Percentiles rank a stretch among this genome's conserved stretches.
Conservation (phyloP, 2,888 invertebrate genomes). For the Epiblema foenella region DNA sequence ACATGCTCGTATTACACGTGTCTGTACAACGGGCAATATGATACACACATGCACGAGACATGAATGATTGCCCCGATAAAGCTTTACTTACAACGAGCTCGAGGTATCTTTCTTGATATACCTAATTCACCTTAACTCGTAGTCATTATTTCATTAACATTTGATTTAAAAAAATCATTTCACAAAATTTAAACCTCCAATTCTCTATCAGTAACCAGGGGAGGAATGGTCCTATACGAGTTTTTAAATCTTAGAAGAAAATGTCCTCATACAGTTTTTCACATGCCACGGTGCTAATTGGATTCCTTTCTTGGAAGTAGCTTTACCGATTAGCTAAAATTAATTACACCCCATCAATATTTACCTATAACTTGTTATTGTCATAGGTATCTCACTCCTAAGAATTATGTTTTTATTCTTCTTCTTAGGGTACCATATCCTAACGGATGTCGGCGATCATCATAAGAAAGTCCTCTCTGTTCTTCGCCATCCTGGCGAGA, state of each 20-base stretch:
- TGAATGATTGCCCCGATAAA: slow-evolving; percentile 34
- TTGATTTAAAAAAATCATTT: background rate
- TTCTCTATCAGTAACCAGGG: background rate
- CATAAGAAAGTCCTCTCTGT: no score
- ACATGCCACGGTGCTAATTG: background rate
- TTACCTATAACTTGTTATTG: no score
- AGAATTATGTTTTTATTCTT: no score
- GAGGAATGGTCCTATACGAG: background rate
- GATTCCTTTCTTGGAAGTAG: background rate
- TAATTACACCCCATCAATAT: no score
- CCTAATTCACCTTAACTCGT: background rate
- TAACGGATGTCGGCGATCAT: no score
- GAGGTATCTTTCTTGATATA: slow-evolving; percentile 14
- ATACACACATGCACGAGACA: slow-evolving; percentile 14
- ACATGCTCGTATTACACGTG: background rate
- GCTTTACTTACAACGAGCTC: slow-evolving; percentile 25
- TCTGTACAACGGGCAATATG: background rate
- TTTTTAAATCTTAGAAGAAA: background rate
- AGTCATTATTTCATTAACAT: background rate
- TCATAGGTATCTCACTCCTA: background rate
- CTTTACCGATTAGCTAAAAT: no score
- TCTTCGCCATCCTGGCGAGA: no score
- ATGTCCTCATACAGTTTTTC: background rate
- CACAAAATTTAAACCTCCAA: background rate
- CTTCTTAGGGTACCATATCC: no score